Evolutionary conservation across 2,113 vertebrate species (phyloP).

Genomic region (Argyrosomus japonicus): DNA sequence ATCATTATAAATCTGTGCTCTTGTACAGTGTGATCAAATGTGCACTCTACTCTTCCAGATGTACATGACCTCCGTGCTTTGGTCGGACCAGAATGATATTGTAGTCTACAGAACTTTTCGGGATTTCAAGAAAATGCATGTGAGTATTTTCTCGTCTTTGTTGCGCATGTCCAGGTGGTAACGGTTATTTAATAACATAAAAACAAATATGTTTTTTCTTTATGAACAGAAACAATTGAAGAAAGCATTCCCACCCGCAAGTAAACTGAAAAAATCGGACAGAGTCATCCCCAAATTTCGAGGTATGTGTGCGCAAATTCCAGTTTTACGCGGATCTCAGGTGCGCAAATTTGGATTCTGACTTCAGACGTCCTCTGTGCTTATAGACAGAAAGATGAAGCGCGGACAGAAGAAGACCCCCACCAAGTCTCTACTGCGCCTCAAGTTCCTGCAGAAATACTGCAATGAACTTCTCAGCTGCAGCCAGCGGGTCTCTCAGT

Average conservation of each 20-base stretch:
- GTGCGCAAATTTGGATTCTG: neutral
- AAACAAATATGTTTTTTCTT: neutral
- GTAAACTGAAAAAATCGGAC: conserved; percentile 77
- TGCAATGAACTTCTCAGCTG: conserved; percentile 82
- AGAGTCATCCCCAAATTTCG: conserved; percentile 80
- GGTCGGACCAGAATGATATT: conserved; percentile 90
- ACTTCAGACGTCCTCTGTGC: neutral
- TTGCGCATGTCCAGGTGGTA: neutral
- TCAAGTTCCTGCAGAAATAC: conserved; percentile 88
- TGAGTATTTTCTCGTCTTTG: conserved; percentile 73
- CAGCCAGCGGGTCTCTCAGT: conserved; percentile 71
- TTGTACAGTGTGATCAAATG: neutral
- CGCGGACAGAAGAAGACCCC: conserved; percentile 27
- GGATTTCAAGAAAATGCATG: conserved; percentile 90
- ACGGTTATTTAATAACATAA: too few species aligned
- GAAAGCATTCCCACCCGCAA: conserved; percentile 84
- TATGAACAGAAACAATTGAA: conserved; percentile 88
- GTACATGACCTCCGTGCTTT: conserved; percentile 88
- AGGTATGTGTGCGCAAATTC: conserved; percentile 47
- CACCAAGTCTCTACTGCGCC: conserved; percentile 66
- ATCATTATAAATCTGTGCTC: too few species aligned
- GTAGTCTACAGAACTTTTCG: conserved; percentile 86
- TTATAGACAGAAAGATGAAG: conserved; percentile 55
- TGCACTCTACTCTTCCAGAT: conserved; percentile 75
- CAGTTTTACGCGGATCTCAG: neutral